A percentile compares a stretch with the other conserved stretches of the same genome.
Conservation (phyloP, 1,140 invertebrate species). For the Ephestia elutella region DNA sequence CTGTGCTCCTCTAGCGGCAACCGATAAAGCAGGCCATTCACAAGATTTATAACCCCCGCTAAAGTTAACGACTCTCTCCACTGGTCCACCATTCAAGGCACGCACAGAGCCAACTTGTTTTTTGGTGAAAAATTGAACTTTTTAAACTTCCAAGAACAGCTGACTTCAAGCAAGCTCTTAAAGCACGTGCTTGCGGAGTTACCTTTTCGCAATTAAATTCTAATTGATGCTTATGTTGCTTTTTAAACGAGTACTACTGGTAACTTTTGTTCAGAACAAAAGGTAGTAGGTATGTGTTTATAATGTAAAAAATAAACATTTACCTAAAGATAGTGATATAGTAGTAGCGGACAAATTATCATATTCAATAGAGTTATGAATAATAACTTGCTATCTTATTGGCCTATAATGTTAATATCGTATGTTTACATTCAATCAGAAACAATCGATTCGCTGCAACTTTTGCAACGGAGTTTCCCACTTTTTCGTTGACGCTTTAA, state of each 20-base stretch:
- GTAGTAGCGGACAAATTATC: background rate
- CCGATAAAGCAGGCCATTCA: constrained; percentile 51
- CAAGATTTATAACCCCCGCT: constrained; percentile 57
- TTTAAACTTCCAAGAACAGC: constrained; percentile 44
- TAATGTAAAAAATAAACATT: background rate
- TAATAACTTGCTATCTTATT: background rate
- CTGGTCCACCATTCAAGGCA: constrained; percentile 45
- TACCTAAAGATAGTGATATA: too few species aligned
- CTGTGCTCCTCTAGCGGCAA: constrained; percentile 33
- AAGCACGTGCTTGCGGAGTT: constrained; percentile 27
- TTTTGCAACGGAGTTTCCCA: constrained; percentile 11
- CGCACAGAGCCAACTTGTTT: constrained; percentile 52
- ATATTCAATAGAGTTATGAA: background rate
- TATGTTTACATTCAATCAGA: constrained; percentile 13
- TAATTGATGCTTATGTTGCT: background rate
- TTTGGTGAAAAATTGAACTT: constrained; percentile 53
- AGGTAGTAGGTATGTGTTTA: too few species aligned
- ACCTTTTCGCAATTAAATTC: constrained; percentile 15
- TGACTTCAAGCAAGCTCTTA: constrained; percentile 36
- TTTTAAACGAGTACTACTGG: too few species aligned
- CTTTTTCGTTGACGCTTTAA: constrained; percentile 9
- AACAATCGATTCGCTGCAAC: constrained; percentile 9
- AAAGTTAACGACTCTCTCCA: constrained; percentile 48
- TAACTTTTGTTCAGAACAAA: background rate
- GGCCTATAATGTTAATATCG: constrained; percentile 1